Evolutionary conservation across 2,888 invertebrate genomes (phyloP), one percentile per base, ranked within the genome.

Genomic region (Pedicia rivosa): DNA sequence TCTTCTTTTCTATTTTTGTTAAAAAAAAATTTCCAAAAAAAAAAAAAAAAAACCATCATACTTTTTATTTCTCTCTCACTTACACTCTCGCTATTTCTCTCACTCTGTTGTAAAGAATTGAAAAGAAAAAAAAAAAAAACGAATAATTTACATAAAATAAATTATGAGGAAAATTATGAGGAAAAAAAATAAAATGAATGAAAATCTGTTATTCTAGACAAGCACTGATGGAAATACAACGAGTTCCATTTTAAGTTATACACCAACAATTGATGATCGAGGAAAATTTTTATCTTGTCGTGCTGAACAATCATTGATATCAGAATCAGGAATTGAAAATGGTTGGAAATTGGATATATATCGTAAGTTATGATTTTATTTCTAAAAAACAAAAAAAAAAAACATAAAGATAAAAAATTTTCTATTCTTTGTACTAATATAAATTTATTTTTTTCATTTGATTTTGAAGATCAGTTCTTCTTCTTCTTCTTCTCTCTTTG

Each of bases 311-410:
- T 67, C 74, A 38, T 68, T 72, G 49, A 76, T 87, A 49, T 70
- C 74, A 3, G 75, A 78, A 52, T 76, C 80, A 28, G 73, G 74
- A 26, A 68, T 81, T 46, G 81, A 84, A 59, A 81, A 83, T 51
- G 73, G 72, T 41, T 83, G 82, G 81, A 75, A 74, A 55, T 69
- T 87, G 50, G 74, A 78, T 61, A 80, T 88, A 49, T 74, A 82
- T 56, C 86, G 87, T 87, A 65, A 82, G 86, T 75, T 45, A 35
- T 45, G 22, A 35, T 34, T 37, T 22, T 25, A 36, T 33, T 10
- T 10, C 14, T 6, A 4, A 31, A n/a, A n/a, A 19, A 15, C 10
- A 31, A 19, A 31, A 19, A 19, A 19, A 31, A 31, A 19, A 31
- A 31, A 31, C 5, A 12, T 5, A 20, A 20, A 6, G 20, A 20